Percentiles rank a stretch among this genome's conserved stretches.
Evolutionary conservation across 2,888 invertebrate genomes (phyloP).

Genomic region (Vandiemenella viatica): DNA sequence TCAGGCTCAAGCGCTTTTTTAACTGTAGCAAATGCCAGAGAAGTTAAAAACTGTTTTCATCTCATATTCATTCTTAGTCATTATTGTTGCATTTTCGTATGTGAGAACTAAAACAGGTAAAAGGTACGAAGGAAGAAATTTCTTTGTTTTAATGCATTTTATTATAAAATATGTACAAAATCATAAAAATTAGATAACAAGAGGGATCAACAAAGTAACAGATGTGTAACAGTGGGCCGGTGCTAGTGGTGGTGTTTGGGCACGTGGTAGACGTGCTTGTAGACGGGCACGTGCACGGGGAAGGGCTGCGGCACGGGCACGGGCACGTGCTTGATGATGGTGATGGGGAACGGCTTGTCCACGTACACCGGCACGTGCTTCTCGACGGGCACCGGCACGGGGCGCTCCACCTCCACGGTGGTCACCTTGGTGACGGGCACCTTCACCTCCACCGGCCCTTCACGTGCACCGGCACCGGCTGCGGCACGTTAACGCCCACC

Average conservation of each 20-base stretch:
- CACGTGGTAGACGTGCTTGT: conserved; percentile 15
- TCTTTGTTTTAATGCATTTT: neutral
- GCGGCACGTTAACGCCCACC: conserved; percentile 43
- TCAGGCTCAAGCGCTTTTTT: too few relatives aligned
- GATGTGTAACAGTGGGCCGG: too few relatives aligned
- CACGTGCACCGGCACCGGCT: conserved; percentile 12
- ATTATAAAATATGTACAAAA: neutral
- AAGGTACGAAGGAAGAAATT: too few relatives aligned
- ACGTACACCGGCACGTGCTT: conserved; percentile 14
- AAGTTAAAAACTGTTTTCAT: too few relatives aligned
- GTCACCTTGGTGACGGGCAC: conserved; percentile 15
- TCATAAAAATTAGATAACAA: neutral
- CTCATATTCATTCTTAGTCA: too few relatives aligned
- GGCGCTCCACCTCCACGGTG: conserved; percentile 16
- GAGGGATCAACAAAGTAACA: neutral
- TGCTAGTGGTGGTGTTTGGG: conserved; percentile 3
- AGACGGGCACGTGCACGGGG: conserved; percentile 14
- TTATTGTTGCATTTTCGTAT: too few relatives aligned
- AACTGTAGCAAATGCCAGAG: too few relatives aligned
- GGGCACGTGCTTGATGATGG: conserved; percentile 13
- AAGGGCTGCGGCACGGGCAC: conserved; percentile 15
- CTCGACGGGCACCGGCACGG: conserved; percentile 16
- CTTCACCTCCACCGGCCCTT: conserved; percentile 10
- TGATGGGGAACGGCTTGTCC: conserved; percentile 16
- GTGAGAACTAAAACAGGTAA: too few relatives aligned